These are phyloP conservation scores for Carcinoscorpius rotundicauda DNA, from an alignment of 1,140 invertebrate species.

Conservation along the genomic window DNA sequence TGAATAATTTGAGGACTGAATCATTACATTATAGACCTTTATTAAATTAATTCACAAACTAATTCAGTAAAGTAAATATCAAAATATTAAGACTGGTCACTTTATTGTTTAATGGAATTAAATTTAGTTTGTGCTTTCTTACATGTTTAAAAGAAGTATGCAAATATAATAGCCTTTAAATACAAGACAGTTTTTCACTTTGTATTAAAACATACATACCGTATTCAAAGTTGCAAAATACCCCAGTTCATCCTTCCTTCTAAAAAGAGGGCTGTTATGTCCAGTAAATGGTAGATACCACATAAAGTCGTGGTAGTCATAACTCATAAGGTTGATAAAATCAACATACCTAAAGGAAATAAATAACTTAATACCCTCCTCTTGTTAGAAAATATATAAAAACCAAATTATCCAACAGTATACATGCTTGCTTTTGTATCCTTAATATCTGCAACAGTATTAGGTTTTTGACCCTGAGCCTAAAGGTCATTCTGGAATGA, in stretches of 20 bases:
- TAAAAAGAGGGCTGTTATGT: constrained; percentile 63
- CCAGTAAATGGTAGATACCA: constrained; percentile 64
- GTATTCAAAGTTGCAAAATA: constrained; percentile 61
- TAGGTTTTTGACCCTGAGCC: no score
- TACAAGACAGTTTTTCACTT: background rate
- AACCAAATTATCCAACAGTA: no score
- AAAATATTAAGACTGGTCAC: no score
- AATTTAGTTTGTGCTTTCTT: no score
- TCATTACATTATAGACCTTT: no score
- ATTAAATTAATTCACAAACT: no score
- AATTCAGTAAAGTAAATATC: no score
- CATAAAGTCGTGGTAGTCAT: constrained; percentile 70
- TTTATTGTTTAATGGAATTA: no score
- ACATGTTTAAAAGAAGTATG: no score
- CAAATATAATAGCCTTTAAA: background rate
- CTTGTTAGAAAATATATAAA: no score
- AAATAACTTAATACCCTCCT: background rate
- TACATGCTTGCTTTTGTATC: background rate
- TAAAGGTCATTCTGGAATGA: no score
- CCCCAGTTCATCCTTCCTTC: constrained; percentile 41
- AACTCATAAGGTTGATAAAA: constrained; percentile 77
- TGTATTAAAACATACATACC: constrained; percentile 29
- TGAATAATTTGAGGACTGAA: no score
- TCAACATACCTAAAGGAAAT: constrained; percentile 51
- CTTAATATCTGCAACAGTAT: background rate